Base-by-base conservation (phyloP, 2,797 vertebrate genomes). In the Syngnathus acus region DNA sequence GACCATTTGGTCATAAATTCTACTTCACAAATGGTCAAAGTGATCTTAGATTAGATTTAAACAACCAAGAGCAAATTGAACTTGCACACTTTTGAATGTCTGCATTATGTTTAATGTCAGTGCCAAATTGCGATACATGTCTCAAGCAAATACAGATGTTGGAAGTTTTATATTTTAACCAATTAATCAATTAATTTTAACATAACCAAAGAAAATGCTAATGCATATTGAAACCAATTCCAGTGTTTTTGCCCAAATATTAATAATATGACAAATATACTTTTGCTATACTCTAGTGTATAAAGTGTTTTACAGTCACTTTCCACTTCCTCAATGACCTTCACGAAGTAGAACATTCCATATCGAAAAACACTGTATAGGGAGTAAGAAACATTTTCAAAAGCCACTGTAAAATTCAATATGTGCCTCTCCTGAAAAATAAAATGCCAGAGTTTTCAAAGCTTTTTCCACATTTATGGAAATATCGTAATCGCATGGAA, bases 401-500 rank as follows among this genome's bases (percentile, higher is more conserved):
- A 70, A 68, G 53, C 69, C 2, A 1, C 65, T 65, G 67, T 75
- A 69, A 71, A 77, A 82, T 80, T 82, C 79, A 84, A 72, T 78
- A 72, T 74, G 58, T 67, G 72, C 64, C 64, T 82, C 68, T 66
- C 78, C 72, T 67, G 63, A 78, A 75, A 77, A 80, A 51, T 75
- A 64, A 73, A 81, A 82, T 78, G 75, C 17, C 39, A 66, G 67
- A 67, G 47, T 77, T 87, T 83, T 84, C 81, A 88, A 88, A 87
- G 86, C 68, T 19, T 50, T 82, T 79, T 72, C 74, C 71, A 78
- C 42, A 75, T 80, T 84, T 74, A 71, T 80, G 79, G 81, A 83
- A 85, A 86, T 81, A 74, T 79, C 86, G 53, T 82, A 86, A 85
- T 67, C 75, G 67, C 77, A 71, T 67, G 69, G 79, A 81, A 80